Percentiles rank a stretch among this genome's conserved stretches.
These are phyloP conservation scores for Amphiduros pacificus DNA, from an alignment of 2,888 invertebrate species.

Conservation along the genomic window DNA sequence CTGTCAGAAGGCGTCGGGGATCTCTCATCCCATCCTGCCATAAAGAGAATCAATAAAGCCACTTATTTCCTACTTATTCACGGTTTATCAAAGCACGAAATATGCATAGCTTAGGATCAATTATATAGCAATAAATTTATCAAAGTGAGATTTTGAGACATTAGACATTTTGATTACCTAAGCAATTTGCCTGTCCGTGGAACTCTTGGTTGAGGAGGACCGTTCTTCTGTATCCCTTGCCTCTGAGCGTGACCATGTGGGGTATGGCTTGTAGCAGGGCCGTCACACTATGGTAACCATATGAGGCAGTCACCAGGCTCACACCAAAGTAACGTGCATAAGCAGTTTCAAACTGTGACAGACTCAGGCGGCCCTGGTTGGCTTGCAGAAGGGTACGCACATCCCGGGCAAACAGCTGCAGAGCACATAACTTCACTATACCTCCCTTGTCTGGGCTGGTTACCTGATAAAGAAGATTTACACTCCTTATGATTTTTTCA, in stretches of 20 bases:
- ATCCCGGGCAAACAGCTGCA: slow-evolving; percentile 65
- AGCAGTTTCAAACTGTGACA: slow-evolving; percentile 44
- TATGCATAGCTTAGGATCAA: too few species aligned
- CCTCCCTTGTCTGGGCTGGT: neutral
- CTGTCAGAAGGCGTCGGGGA: too few species aligned
- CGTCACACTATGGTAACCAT: slow-evolving; percentile 64
- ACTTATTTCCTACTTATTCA: too few species aligned
- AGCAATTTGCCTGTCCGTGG: slow-evolving; percentile 23
- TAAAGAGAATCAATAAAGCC: too few species aligned
- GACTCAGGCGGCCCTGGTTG: slow-evolving; percentile 61
- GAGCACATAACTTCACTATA: slow-evolving; percentile 48
- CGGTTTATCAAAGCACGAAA: too few species aligned
- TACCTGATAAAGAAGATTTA: neutral
- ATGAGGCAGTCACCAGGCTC: slow-evolving; percentile 63
- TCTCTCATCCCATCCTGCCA: too few species aligned
- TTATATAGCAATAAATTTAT: too few species aligned
- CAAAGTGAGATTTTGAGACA: too few species aligned
- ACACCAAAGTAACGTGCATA: slow-evolving; percentile 56
- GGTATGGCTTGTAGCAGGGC: slow-evolving; percentile 65
- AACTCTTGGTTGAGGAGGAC: slow-evolving; percentile 37
- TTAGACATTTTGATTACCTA: too few species aligned
- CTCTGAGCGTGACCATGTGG: slow-evolving; percentile 63
- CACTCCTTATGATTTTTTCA: too few species aligned
- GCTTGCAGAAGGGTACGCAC: slow-evolving; percentile 64
- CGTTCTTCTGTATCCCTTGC: slow-evolving; percentile 57